Base-by-base conservation (phyloP, 2,113 vertebrate genomes). In the Poicephalus meyeri region DNA sequence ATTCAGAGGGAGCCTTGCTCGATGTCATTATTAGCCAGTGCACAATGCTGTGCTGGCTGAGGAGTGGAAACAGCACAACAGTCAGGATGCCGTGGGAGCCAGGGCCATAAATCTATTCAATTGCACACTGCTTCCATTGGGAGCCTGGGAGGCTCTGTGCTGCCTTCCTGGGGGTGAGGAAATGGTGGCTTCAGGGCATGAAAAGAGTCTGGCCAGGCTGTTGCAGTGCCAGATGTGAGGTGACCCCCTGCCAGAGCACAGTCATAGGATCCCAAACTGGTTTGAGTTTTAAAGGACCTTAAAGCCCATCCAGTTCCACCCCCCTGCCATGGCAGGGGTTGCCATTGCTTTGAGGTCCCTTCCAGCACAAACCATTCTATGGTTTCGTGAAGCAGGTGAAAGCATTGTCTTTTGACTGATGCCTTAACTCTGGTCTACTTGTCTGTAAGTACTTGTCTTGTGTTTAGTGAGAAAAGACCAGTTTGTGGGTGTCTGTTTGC, bases 91-190 rank as follows among this genome's bases (percentile, higher is more conserved):
- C 3, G 13, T 58, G 33, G 47, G 35, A 63, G 23, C 55, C n/a
- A 15, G 31, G 73, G 23, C 37, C 46, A 8, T 11, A 9, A 25
- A 10, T 37, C 41, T 4, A 1, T 21, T 44, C 2, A 3, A 2
- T 39, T 55, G 49, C 8, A 17, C 24, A 2, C 20, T 2, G 17
- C 39, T 68, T 14, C 46, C 20, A 2, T 20, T 9, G 10, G 0
- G 4, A 35, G 53, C 7, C 26, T 0, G 10, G 5, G 50, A 2
- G 41, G 39, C n/a, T 18, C 49, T 11, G 18, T 0, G 9, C 33
- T 37, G 31, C 56, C 14, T 8, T 41, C 39, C 60, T 1, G 0
- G 52, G 33, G n/a, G 49, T 2, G 1, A 29, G 33, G 64, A 16
- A 19, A 20, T 23, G 9, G 49, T 33, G 53, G 13, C 64, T 17